Base-by-base conservation (phyloP, 2,888 invertebrate species). In the Caradrina clavipalpis region DNA sequence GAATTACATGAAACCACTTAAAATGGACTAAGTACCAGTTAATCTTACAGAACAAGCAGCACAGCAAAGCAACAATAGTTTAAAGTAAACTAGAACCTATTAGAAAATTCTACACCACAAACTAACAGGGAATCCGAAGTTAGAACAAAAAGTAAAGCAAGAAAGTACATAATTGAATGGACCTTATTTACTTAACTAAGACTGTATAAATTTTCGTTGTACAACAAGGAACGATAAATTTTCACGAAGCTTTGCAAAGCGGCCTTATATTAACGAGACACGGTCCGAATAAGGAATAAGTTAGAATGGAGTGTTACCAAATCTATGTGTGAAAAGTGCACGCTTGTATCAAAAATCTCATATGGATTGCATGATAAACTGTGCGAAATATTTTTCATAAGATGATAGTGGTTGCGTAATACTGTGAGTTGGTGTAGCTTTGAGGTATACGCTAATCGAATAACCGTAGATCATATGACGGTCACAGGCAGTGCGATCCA, bases 201-300 rank as follows among this genome's bases (percentile, higher is more conserved):
- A 82, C 79, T 82, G 86, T 82, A 81, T 82, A 86, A 78, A 89
- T 90, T 89, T 87, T 87, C 85, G 83, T 80, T 85, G 82, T 85
- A 80, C 76, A 80, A 87, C 87, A 84, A 85, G 86, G 86, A 86
- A 89, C 90, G 65, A 91, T 93, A 93, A 93, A 94, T 94, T 92
- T 89, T 78, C 85, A 78, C 83, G 82, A 88, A 87, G 89, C 91
- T 91, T 90, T 87, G 87, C 88, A 86, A 86, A 87, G 86, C 84
- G 73, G 78, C 86, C 81, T 89, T 90, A 86, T 87, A 90, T 90
- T 88, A 89, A 86, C 88, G 86, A 81, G 83, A 73, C 80, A 79
- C 64, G 70, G 84, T 80, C 78, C 81, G 83, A 86, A 83, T 90
- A 21, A 31, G 17, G 73, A 61, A 5, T 45, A 65, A 11, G 15